A percentile compares a stretch with the other conserved stretches of the same genome.
Conservation (phyloP, 1,140 invertebrate genomes). For the Cotesia typhae region DNA sequence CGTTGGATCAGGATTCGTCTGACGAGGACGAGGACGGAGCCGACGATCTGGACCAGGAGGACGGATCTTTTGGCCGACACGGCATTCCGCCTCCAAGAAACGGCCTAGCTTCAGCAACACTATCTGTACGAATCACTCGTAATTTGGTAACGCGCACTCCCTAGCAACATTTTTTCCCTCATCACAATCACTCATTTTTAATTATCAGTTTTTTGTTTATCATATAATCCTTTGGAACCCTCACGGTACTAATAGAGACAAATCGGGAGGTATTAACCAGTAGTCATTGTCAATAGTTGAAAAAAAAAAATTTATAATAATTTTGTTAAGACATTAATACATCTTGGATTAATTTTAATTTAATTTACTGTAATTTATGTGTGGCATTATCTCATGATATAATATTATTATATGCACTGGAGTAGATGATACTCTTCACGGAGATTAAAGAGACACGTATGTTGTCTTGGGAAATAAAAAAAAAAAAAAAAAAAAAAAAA, state of each 20-base stretch:
- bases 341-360: too few relatives aligned
- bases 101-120: slow-evolving; percentile 61
- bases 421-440: neutral
- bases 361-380: neutral
- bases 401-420: neutral
- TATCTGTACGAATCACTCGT: slow-evolving; percentile 62
- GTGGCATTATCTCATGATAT: neutral
- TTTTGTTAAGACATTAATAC: too few relatives aligned
- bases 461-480: neutral
- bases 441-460: neutral
- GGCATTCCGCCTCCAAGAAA: slow-evolving; percentile 58
- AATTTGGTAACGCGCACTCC: slow-evolving; percentile 60
- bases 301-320: too few relatives aligned
- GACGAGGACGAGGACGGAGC: slow-evolving; percentile 61
- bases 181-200: neutral
- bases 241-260: too few relatives aligned
- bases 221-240: too few relatives aligned
- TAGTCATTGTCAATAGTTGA: too few relatives aligned
- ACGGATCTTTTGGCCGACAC: slow-evolving; percentile 55
- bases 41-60: slow-evolving; percentile 60
- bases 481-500: too few relatives aligned
- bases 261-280: too few relatives aligned
- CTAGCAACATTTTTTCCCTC: slow-evolving; percentile 17
- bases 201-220: neutral
- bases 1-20: slow-evolving; percentile 53